A percentile compares a stretch with the other conserved stretches of the same genome.
Evolutionary conservation across 2,797 vertebrate species (phyloP).

Genomic region (Monodelphis domestica): DNA sequence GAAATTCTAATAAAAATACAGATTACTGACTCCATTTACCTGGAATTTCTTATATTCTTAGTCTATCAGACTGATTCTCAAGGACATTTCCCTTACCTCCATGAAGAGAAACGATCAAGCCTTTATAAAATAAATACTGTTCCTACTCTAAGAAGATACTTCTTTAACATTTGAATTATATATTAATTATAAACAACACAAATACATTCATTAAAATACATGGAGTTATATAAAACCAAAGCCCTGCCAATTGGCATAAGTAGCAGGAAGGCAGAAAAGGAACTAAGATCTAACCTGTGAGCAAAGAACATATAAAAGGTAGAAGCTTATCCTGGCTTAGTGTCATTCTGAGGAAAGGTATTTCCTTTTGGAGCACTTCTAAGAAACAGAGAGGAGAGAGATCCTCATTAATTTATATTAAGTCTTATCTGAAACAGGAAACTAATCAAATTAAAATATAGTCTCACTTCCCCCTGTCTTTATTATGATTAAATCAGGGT

Average conservation of each 20-base stretch:
- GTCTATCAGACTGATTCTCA: background rate
- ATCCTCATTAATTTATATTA: constrained; percentile 10
- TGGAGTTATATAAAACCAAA: constrained; percentile 7
- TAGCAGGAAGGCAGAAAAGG: background rate
- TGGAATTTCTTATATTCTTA: background rate
- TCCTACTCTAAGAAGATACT: background rate
- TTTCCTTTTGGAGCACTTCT: constrained; percentile 21
- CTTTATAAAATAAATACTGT: background rate
- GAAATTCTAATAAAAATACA: background rate
- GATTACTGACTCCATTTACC: background rate
- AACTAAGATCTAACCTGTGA: background rate
- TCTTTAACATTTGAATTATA: background rate
- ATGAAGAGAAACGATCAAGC: background rate
- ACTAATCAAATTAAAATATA: constrained; percentile 14
- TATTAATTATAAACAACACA: constrained; percentile 33
- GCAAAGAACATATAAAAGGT: background rate
- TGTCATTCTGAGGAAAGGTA: constrained; percentile 1
- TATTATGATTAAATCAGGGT: constrained; percentile 5
- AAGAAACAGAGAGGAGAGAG: constrained; percentile 10
- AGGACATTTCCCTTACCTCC: background rate
- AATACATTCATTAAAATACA: constrained; percentile 1
- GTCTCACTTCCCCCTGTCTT: background rate
- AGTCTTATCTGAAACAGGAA: constrained; percentile 31
- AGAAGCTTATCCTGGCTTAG: background rate
- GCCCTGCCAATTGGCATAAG: background rate